Evolutionary conservation across 2,113 vertebrate species (phyloP), one percentile per base, ranked within the genome.

Genomic region (Sapajus apella): DNA sequence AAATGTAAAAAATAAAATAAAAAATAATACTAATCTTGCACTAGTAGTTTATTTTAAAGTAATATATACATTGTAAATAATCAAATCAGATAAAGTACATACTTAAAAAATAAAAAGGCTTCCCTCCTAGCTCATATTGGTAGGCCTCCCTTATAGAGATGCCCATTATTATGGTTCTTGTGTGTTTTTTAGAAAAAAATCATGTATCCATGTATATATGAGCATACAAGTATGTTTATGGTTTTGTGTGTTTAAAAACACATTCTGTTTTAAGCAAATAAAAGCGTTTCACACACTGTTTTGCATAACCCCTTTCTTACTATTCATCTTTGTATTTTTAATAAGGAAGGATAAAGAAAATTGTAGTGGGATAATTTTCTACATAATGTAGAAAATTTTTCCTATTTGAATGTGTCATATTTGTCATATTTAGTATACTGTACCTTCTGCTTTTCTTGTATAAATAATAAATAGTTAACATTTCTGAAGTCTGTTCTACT

Each of bases 41-140:
- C 21, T 87, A 86, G n/a, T 77, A 91, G n/a, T 77, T 93, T 56
- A 93, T 85, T 88, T 87, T 23, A 90, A 94, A 93, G 68, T 91
- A 72, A 86, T 56, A 50, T 13, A 85, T 50, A 75, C 5, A 66
- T 11, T 45, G 58, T 52, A 81, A 87, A 58, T 88, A 85, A 32
- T 37, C 75, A 45, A 27, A 61, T 76, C 30, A 75, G 14, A 3
- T 37, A 6, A 94, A 68, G 10, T 64, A 76, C 43, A 27, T 21
- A 92, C 17, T 83, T 76, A 23, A 91, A 43, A 45, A 43, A 77
- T 35, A 21, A 73, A 58, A 88, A 45, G 20, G 2, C 1, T 80
- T 84, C 16, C 30, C 52, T 89, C 43, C 61, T 76, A 43, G 50
- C 25, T 86, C 12, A 16, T 86, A 89, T 45, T 7, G 2, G 2